Base-by-base conservation (phyloP, 2,797 vertebrate genomes). In the Catostomus latipinnis region DNA sequence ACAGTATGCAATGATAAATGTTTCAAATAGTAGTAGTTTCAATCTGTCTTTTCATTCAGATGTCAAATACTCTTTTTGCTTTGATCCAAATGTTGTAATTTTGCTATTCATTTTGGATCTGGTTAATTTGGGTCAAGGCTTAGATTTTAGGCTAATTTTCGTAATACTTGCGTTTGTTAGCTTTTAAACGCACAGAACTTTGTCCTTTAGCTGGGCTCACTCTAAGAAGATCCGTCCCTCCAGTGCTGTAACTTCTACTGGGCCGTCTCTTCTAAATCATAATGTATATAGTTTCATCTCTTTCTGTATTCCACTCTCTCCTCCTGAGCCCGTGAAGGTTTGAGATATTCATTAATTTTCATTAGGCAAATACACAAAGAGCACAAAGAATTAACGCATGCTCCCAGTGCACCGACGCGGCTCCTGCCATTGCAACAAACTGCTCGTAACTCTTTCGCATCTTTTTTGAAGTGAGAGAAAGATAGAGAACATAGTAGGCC, bases 311-410 rank as follows among this genome's bases (percentile, higher is more conserved):
- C 54, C 16, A 18, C 4, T 12, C 34, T 76, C 74, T 75, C 57
- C 63, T 66, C 53, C 78, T 53, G 56, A 13, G 49, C 77, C 14
- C 52, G 49, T 45, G 77, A 76, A 60, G 34, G 68, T 75, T 65
- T 76, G 65, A 72, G 69, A 53, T 70, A 48, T 83, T 83, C 78
- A 80, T 83, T 80, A 76, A 67, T 80, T 78, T 83, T 83, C 82
- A 73, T 83, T 83, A 83, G 68, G 74, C 78, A 49, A 74, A 83
- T 71, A 80, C 60, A 76, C 67, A 80, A 65, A 80, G 75, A 79
- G 78, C 58, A 63, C 49, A 57, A 65, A 57, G 68, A 81, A 72
- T 81, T 69, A 83, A 73, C 49, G 14, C 67, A 71, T 57, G 22
- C 62, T 61, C 68, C 68, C 68, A 57, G 66, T 53, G 77, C 68